These are phyloP conservation scores for Oryctolagus cuniculus DNA, from an alignment of 2,113 vertebrate species.

Conservation along the genomic window mOryCun1.1 NC_091433.1:102016501-102017000, in stretches of 20 bases:
- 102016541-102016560: constrained; percentile 58
- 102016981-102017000: not conserved
- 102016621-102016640: not conserved
- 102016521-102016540: constrained; percentile 68
- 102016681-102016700: constrained; percentile 6
- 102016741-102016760: not conserved
- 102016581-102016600: not conserved
- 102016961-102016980: not conserved
- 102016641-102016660: not conserved
- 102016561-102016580: constrained; percentile 68
- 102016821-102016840: not conserved
- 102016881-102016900: not conserved
- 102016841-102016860: not conserved
- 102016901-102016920: not conserved
- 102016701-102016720: not conserved
- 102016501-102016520: constrained; percentile 67
- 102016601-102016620: not conserved
- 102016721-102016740: not conserved
- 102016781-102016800: not conserved
- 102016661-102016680: not conserved
- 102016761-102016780: not conserved
- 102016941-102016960: not conserved
- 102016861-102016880: not conserved
- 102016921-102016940: not conserved
- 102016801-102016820: not conserved